Evolutionary conservation across 2,797 vertebrate species (phyloP).

Genomic region (Pristis pectinata): DNA sequence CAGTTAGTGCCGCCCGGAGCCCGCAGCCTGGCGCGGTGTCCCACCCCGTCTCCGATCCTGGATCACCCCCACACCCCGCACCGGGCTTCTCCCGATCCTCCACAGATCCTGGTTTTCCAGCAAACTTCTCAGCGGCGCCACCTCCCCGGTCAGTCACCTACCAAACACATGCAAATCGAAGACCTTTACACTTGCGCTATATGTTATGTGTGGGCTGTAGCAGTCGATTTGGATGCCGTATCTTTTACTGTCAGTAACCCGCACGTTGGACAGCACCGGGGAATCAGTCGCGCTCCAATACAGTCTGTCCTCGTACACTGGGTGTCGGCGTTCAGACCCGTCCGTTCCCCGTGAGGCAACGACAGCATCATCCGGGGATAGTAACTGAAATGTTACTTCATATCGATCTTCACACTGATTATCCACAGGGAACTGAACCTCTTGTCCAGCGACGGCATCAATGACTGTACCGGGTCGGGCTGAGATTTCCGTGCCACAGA

Average conservation of each 20-base stretch:
- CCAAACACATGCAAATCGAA: slow-evolving; percentile 11
- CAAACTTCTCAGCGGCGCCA: too few species aligned
- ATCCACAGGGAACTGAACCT: not conserved
- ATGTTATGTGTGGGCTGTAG: not conserved
- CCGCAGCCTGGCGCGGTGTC: too few species aligned
- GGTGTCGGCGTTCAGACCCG: rapidly evolving
- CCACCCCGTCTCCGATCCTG: too few species aligned
- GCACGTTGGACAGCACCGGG: not conserved
- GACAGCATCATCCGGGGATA: not conserved
- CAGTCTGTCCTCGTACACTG: not conserved
- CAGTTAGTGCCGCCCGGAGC: too few species aligned
- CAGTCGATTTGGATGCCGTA: not conserved
- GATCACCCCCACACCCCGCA: too few species aligned
- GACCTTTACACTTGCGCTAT: rapidly evolving
- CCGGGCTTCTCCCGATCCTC: too few species aligned
- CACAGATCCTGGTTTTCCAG: too few species aligned
- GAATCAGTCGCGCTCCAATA: not conserved
- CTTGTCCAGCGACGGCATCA: not conserved
- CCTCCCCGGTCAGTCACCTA: not conserved
- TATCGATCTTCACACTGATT: not conserved
- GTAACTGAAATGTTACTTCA: not conserved
- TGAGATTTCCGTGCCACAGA: not conserved
- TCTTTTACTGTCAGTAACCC: not conserved
- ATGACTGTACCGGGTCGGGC: not conserved
- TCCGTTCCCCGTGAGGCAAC: not conserved